These are phyloP conservation scores for Hylaea fasciaria DNA, from an alignment of 2,888 invertebrate species.

Conservation along the genomic window DNA sequence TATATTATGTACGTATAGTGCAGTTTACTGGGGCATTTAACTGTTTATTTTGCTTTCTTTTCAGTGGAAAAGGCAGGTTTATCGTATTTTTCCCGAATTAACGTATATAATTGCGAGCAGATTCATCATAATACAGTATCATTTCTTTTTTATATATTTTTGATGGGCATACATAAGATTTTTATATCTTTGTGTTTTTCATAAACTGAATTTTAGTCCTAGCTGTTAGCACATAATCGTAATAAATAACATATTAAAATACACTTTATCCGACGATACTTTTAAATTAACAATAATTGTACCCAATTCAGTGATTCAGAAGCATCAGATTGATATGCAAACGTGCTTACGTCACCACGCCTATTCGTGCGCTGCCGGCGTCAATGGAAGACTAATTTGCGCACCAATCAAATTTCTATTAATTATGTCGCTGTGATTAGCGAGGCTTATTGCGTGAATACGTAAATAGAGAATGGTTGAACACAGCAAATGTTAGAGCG, in stretches of 20 bases:
- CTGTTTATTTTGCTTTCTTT: not conserved
- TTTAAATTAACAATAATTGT: not conserved
- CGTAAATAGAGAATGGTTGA: constrained; percentile 47
- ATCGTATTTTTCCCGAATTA: no score
- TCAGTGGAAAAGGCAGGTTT: no score
- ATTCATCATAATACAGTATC: no score
- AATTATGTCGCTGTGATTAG: constrained; percentile 65
- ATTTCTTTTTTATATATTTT: no score
- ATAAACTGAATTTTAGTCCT: no score
- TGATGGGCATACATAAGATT: no score
- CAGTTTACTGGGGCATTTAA: not conserved
- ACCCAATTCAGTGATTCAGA: constrained; percentile 60
- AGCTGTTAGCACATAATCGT: no score
- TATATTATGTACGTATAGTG: constrained; percentile 13
- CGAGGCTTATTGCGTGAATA: constrained; percentile 45
- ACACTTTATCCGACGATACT: no score
- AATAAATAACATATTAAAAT: no score
- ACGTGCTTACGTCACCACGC: constrained; percentile 67
- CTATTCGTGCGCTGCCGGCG: constrained; percentile 62
- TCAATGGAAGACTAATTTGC: constrained; percentile 76
- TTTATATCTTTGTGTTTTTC: no score
- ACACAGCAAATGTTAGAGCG: constrained; percentile 22
- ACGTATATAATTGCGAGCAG: no score
- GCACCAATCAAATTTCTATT: constrained; percentile 74
- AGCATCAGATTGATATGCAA: constrained; percentile 71